These are phyloP conservation scores for Notiomystis cincta DNA, from an alignment of 2,113 vertebrate genomes.

Conservation along the genomic window DNA sequence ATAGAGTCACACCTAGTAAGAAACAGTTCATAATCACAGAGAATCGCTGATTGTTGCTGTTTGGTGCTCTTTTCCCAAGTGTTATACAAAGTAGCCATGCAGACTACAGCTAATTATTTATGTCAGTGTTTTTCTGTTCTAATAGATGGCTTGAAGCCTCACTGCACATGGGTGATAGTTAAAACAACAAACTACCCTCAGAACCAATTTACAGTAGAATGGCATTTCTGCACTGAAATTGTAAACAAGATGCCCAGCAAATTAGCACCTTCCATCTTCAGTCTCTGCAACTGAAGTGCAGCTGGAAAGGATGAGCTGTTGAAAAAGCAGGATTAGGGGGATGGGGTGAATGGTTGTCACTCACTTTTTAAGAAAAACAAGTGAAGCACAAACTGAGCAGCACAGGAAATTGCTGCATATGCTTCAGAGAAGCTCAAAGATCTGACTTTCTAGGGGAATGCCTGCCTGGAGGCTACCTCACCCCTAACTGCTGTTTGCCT, in stretches of 20 bases:
- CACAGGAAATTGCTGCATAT: background rate
- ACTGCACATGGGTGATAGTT: background rate
- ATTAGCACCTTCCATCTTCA: background rate
- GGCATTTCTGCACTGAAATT: background rate
- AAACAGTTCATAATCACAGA: background rate
- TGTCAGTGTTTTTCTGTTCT: background rate
- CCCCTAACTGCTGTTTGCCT: background rate
- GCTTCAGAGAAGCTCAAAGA: background rate
- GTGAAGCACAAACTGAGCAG: background rate
- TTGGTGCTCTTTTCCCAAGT: background rate
- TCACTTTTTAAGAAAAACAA: background rate
- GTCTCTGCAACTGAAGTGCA: background rate
- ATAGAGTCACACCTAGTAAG: background rate
- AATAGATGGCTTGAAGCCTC: background rate
- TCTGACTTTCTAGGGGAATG: background rate
- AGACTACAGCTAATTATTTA: slow-evolving; percentile 4
- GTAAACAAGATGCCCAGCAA: slow-evolving; percentile 16
- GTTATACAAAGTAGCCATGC: background rate
- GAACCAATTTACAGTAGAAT: background rate
- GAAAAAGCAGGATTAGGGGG: background rate
- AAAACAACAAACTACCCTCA: background rate
- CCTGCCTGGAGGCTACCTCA: background rate
- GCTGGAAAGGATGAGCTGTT: background rate
- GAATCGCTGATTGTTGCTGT: background rate
- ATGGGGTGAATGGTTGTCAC: background rate